Base-by-base conservation (phyloP, 53 echinoderm and acorn worm genomes). In the Echinarachnius parma region DNA sequence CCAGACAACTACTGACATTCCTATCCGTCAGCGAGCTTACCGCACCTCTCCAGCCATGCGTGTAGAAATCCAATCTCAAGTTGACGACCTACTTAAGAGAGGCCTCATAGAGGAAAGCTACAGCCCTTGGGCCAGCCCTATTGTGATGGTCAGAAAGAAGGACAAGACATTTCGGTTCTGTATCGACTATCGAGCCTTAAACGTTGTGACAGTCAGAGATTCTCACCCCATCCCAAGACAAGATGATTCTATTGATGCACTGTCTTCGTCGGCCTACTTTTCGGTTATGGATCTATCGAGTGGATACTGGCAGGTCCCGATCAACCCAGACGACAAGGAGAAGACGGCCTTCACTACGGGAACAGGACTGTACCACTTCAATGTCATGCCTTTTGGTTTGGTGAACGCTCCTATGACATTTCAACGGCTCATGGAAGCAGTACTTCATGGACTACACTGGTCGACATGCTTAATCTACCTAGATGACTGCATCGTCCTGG, bases 271-370 rank as follows among this genome's bases (percentile, higher is more conserved):
- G 9, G 27, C 64, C 14, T 72, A 39, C 36, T 92, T 87, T 62
- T 64, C 59, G 8, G 67, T 78, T 20, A 74, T 87, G 67, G 92
- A 92, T 34, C 49, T 87, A 14, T 50, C 81, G 10, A 80, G 80
- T 64, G 92, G 92, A 11, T 87, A 87, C 29, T 92, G 92, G 92
- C 92, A 92, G 56, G 78, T 92, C n/a, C 8, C 25, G 3, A 28
- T 81, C 29, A 29, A 78, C 45, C 49, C 45, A 3, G 31, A 58
- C 16, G 62, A 71, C 49, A 35, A 52, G 30, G 78, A 70, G 26
- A 84, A 78, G 48, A 84, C 71, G 4, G 78, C 84, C 19, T 84
- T 84, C 70, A 70, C 47, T 28, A 84, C 78, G 2, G 55, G 72
- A 5, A 56, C 22, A 22, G 70, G 62, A 1, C 48, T 71, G 1